phyloP scores from a whole-genome alignment of 2,113 vertebrate genomes.

The Silurus asotus region DNA sequence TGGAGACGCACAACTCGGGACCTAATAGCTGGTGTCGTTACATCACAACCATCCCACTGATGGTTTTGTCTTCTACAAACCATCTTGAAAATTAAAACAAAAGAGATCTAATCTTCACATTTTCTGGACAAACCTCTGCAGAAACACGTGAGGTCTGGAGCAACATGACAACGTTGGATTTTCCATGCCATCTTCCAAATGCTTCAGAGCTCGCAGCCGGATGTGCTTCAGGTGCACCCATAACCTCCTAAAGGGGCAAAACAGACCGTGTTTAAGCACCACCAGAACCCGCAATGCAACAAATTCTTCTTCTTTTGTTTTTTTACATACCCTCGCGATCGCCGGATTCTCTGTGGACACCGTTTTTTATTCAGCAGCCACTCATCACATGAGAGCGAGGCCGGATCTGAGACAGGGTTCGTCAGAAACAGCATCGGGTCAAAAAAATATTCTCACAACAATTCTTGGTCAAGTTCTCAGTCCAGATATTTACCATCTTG shows the following conservation, averaged over 20 bases:
- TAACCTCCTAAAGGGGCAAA: constrained; percentile 24
- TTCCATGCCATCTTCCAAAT: not conserved
- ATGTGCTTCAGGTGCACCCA: constrained; percentile 41
- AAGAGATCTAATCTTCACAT: not conserved
- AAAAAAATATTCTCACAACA: not conserved
- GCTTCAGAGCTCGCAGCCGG: constrained; percentile 4
- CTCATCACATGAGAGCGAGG: constrained; percentile 41
- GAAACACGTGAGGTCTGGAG: constrained; percentile 51
- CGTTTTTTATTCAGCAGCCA: constrained; percentile 47
- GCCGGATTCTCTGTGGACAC: not conserved
- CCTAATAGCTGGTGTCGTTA: too few species aligned
- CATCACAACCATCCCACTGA: not conserved
- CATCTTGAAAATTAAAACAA: not conserved
- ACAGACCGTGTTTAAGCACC: not conserved
- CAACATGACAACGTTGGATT: not conserved
- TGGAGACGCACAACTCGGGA: too few species aligned
- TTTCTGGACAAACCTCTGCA: constrained; percentile 38
- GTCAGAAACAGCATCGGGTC: too few species aligned
- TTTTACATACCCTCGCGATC: not conserved
- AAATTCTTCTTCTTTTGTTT: not conserved
- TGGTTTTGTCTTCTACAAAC: not conserved
- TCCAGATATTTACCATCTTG: constrained; percentile 1
- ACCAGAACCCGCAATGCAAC: too few species aligned
- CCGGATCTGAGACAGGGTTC: constrained; percentile 35
- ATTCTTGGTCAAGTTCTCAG: not conserved